phyloP scores from a whole-genome alignment of 2,797 vertebrate species.

The Sphenopsis melanotis region DNA sequence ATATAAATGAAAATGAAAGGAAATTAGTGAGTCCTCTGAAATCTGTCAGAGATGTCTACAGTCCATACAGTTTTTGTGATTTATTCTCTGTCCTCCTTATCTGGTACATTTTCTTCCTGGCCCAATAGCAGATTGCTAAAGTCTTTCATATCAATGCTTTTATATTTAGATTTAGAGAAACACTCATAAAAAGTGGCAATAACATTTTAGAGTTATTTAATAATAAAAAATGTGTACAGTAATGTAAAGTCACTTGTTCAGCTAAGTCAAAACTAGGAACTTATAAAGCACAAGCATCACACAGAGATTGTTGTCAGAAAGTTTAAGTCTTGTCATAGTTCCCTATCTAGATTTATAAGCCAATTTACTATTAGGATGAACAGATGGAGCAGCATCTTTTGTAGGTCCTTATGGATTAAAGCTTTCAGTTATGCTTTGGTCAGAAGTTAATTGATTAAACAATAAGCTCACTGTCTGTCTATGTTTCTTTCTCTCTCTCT shows the following conservation, averaged over 20 bases:
- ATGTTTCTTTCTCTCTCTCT: not conserved
- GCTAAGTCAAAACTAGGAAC: not conserved
- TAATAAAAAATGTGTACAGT: not conserved
- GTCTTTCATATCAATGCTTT: not conserved
- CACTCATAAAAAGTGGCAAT: not conserved
- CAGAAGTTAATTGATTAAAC: not conserved
- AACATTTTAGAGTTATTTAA: not conserved
- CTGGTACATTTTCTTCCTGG: not conserved
- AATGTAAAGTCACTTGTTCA: not conserved
- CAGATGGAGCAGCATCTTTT: not conserved
- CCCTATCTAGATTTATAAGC: not conserved
- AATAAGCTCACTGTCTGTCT: not conserved
- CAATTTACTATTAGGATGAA: not conserved
- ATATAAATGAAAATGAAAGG: not conserved
- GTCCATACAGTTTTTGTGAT: not conserved
- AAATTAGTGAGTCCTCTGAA: not conserved
- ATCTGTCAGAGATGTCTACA: not conserved
- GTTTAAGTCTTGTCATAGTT: not conserved
- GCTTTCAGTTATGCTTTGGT: not conserved
- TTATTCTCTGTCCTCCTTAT: not conserved
- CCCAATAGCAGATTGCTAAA: not conserved
- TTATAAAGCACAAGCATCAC: not conserved
- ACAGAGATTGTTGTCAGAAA: not conserved
- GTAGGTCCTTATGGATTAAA: not conserved
- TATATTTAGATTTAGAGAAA: not conserved